Conservation (phyloP, 2,888 invertebrate genomes). For the Eugnorisma glareosa region DNA sequence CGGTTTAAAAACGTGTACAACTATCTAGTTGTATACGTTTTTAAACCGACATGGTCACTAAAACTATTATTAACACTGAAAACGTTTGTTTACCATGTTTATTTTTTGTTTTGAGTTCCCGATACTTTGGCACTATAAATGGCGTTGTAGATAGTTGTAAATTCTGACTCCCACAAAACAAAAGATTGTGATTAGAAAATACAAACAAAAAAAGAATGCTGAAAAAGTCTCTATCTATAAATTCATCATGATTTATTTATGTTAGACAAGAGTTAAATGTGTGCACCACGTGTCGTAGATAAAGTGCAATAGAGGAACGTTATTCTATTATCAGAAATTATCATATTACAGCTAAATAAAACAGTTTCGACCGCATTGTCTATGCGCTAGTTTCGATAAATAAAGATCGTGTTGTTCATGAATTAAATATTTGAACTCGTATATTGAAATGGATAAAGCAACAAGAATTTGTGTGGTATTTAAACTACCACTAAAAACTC, state of each 20-base stretch:
- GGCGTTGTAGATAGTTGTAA: background rate
- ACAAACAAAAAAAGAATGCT: background rate
- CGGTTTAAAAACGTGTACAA: too few species aligned
- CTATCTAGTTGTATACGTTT: too few species aligned
- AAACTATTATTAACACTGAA: too few species aligned
- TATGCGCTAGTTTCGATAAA: background rate
- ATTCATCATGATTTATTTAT: background rate
- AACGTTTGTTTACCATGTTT: too few species aligned
- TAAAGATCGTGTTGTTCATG: background rate
- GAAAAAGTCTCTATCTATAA: background rate
- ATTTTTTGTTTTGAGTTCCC: too few species aligned
- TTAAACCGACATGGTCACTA: too few species aligned
- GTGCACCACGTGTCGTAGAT: slow-evolving; percentile 4
- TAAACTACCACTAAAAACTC: too few species aligned
- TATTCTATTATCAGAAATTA: slow-evolving; percentile 40
- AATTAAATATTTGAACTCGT: background rate
- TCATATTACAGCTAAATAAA: slow-evolving; percentile 27
- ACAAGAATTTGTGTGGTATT: too few species aligned
- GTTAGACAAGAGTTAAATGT: background rate
- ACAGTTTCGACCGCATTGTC: slow-evolving; percentile 12
- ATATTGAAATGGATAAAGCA: background rate
- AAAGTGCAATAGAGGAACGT: background rate
- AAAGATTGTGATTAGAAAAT: background rate
- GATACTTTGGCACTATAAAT: too few species aligned
- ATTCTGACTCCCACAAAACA: background rate